These are phyloP conservation scores for Oxyruncus cristatus DNA, from an alignment of 2,113 vertebrate genomes.

Conservation along the genomic window DNA sequence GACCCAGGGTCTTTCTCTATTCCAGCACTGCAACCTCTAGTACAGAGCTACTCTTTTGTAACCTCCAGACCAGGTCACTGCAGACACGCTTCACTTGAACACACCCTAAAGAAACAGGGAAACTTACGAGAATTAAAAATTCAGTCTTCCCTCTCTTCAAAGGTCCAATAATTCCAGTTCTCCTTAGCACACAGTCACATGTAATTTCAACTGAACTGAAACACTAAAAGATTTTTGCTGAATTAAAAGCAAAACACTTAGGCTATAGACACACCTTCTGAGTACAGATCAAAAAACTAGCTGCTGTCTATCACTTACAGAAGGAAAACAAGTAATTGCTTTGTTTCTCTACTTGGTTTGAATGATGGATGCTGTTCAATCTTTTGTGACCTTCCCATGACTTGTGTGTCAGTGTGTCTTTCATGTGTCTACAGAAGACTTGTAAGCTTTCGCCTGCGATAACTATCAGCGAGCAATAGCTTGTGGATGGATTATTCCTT, in stretches of 20 bases:
- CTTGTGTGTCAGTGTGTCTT: constrained; percentile 2
- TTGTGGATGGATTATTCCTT: background rate
- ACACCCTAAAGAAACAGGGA: background rate
- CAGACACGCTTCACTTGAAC: background rate
- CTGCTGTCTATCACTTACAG: background rate
- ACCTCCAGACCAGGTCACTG: background rate
- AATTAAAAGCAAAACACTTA: background rate
- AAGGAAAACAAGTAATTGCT: background rate
- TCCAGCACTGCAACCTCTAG: background rate
- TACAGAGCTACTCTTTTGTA: background rate
- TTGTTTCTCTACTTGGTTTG: constrained; percentile 12
- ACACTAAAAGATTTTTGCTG: background rate
- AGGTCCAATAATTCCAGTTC: background rate
- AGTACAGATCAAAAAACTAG: constrained; percentile 5
- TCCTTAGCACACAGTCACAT: background rate
- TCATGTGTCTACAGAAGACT: background rate
- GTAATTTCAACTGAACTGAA: background rate
- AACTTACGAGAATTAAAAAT: background rate
- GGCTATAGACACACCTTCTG: background rate
- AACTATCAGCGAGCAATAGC: constrained; percentile 8
- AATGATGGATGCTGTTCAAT: constrained; percentile 21
- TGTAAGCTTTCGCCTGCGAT: background rate
- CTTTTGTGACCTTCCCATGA: constrained; percentile 4
- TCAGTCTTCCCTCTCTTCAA: background rate
- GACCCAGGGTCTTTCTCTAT: background rate